These are phyloP conservation scores for Gambusia holbrooki DNA, from an alignment of 2,113 vertebrate species.

Conservation along the genomic window DNA sequence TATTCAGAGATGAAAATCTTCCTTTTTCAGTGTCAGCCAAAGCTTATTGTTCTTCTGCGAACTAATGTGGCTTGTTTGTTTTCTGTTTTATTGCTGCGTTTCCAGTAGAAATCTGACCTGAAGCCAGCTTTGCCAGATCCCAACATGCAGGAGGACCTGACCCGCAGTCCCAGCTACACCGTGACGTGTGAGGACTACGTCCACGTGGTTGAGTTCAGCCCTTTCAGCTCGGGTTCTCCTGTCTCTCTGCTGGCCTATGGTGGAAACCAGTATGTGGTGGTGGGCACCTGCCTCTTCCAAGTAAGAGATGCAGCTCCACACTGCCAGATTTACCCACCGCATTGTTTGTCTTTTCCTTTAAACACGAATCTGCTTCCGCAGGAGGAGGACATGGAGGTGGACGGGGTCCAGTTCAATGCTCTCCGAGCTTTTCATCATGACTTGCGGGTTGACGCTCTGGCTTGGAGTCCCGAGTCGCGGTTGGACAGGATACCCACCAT, in stretches of 20 bases:
- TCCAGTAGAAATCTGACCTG: conserved; percentile 4
- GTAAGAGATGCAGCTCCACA: conserved; percentile 67
- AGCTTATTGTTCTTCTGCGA: neutral
- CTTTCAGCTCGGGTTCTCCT: conserved; percentile 85
- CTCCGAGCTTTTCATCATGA: conserved; percentile 89
- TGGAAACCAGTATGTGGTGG: conserved; percentile 89
- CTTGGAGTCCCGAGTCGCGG: conserved; percentile 94
- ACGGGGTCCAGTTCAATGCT: conserved; percentile 89
- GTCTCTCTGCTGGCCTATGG: conserved; percentile 92
- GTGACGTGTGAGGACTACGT: conserved; percentile 93
- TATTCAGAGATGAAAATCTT: neutral
- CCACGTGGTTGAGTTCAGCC: conserved; percentile 94
- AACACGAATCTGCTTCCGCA: conserved; percentile 50
- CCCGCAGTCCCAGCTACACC: conserved; percentile 85
- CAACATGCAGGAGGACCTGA: conserved; percentile 87
- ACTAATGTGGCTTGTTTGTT: neutral
- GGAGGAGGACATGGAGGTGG: conserved; percentile 91
- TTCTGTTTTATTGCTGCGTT: conserved; percentile 9
- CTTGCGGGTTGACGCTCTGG: conserved; percentile 87
- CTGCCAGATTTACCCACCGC: neutral
- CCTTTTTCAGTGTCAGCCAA: neutral
- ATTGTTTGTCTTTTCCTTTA: neutral
- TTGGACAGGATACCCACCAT: conserved; percentile 87
- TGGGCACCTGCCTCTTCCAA: conserved; percentile 91
- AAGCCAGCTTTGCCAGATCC: conserved; percentile 15